Evolutionary conservation across 2,113 vertebrate genomes (phyloP).

Genomic region (Bos indicus): DNA sequence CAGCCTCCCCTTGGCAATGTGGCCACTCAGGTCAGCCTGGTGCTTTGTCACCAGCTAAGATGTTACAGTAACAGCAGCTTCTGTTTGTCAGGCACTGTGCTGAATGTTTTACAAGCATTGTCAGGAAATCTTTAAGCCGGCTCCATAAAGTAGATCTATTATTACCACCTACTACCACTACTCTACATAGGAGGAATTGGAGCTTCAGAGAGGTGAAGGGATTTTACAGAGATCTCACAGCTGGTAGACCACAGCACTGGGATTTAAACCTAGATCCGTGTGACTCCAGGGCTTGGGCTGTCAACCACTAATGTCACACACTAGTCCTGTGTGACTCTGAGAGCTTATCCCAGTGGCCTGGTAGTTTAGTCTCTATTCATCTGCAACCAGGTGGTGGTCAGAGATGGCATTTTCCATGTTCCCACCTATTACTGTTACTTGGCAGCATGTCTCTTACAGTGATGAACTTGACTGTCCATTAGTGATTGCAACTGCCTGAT

Average conservation of each 20-base stretch:
- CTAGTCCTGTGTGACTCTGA: neutral
- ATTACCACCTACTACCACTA: too few species aligned
- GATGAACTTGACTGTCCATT: neutral
- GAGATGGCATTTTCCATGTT: neutral
- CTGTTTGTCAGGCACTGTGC: neutral
- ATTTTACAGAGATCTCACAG: neutral
- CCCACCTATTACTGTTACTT: neutral
- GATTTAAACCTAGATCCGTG: neutral
- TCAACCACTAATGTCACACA: neutral
- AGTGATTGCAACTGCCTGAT: neutral
- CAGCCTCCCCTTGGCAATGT: neutral
- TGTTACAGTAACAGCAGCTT: neutral
- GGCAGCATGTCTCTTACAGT: neutral
- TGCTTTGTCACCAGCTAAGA: neutral
- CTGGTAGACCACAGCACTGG: neutral
- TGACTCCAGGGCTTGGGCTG: neutral
- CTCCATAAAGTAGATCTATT: neutral
- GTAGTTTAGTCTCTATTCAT: rapidly evolving
- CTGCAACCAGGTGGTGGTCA: neutral
- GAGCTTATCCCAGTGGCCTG: neutral
- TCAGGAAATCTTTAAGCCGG: neutral
- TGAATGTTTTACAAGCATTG: neutral
- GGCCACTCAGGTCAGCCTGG: neutral
- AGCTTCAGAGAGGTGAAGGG: neutral
- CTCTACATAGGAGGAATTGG: neutral